Conservation (phyloP, 2,888 invertebrate species). For the Zaprionus bogoriensis region DNA sequence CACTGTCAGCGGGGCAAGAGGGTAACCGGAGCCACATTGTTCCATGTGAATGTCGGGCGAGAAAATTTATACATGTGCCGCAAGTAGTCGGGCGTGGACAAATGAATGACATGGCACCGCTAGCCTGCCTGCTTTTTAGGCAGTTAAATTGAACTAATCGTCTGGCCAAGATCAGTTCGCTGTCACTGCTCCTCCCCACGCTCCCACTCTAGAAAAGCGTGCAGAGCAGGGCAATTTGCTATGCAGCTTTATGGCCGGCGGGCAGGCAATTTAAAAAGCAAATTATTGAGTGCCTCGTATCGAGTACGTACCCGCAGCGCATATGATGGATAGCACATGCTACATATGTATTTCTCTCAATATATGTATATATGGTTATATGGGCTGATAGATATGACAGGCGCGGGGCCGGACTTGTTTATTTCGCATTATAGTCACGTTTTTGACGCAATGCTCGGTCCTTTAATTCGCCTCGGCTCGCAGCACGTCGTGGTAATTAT, state of each 20-base stretch:
- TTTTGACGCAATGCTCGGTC: conserved; percentile 76
- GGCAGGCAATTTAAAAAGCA: conserved; percentile 64
- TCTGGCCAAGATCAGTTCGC: conserved; percentile 61
- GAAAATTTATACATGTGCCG: conserved; percentile 72
- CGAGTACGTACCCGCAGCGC: conserved; percentile 41
- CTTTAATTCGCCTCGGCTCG: conserved; percentile 68
- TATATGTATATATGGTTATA: background rate
- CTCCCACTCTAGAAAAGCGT: background rate
- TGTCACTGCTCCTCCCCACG: background rate
- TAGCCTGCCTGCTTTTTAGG: conserved; percentile 47
- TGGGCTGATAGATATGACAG: conserved; percentile 11
- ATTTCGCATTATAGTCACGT: conserved; percentile 73
- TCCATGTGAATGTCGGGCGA: conserved; percentile 58
- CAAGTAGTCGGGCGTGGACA: conserved; percentile 77
- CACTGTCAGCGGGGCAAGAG: background rate
- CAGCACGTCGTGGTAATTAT: conserved; percentile 71
- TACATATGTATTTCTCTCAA: background rate
- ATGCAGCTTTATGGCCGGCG: conserved; percentile 68
- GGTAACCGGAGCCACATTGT: conserved; percentile 31
- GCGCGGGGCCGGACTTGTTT: conserved; percentile 23
- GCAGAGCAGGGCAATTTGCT: conserved; percentile 60
- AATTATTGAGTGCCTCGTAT: conserved; percentile 69
- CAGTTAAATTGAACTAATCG: conserved; percentile 75
- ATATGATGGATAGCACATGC: conserved; percentile 1
- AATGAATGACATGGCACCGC: conserved; percentile 71